A percentile compares a stretch with the other conserved stretches of the same genome.
Evolutionary conservation across 2,888 invertebrate genomes (phyloP).

Genomic region (Ophraella communa): DNA sequence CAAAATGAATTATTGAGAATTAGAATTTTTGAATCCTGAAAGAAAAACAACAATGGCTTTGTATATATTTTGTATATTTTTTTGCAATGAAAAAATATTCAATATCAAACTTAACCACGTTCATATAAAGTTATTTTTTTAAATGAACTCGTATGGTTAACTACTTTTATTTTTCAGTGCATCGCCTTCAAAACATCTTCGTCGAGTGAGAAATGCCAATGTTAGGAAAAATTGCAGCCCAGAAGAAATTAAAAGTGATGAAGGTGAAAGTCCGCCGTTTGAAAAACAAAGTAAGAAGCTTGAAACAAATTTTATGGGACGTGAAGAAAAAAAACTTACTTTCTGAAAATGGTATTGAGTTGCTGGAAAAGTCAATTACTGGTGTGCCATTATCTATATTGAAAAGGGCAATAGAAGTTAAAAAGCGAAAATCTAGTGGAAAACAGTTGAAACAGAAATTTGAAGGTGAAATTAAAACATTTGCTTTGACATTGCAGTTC

Average conservation of each 20-base stretch:
- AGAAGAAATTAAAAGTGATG: slow-evolving; percentile 3
- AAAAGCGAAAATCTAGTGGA: not conserved
- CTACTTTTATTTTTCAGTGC: slow-evolving; percentile 2
- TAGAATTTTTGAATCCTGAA: too few relatives aligned
- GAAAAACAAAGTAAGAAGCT: slow-evolving; percentile 2
- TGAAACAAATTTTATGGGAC: slow-evolving; percentile 9
- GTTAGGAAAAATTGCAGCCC: not conserved
- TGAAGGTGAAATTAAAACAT: slow-evolving; percentile 2
- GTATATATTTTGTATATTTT: not conserved
- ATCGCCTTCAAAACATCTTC: not conserved
- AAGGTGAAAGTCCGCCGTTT: not conserved
- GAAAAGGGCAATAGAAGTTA: slow-evolving; percentile 5
- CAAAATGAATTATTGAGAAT: too few relatives aligned
- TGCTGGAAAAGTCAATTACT: slow-evolving; percentile 5
- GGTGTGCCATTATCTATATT: slow-evolving; percentile 11
- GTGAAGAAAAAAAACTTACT: slow-evolving; percentile 4
- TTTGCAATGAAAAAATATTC: not conserved
- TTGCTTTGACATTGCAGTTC: slow-evolving; percentile 27
- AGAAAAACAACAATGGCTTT: too few relatives aligned
- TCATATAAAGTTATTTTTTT: not conserved
- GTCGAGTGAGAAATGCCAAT: slow-evolving; percentile 1
- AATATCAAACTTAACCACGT: not conserved
- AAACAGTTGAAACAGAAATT: slow-evolving; percentile 4
- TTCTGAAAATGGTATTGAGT: slow-evolving; percentile 13
- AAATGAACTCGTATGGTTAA: not conserved